Evolutionary conservation across 2,113 vertebrate genomes (phyloP), one percentile per base, ranked within the genome.

Genomic region (Corythaixoides concolor): DNA sequence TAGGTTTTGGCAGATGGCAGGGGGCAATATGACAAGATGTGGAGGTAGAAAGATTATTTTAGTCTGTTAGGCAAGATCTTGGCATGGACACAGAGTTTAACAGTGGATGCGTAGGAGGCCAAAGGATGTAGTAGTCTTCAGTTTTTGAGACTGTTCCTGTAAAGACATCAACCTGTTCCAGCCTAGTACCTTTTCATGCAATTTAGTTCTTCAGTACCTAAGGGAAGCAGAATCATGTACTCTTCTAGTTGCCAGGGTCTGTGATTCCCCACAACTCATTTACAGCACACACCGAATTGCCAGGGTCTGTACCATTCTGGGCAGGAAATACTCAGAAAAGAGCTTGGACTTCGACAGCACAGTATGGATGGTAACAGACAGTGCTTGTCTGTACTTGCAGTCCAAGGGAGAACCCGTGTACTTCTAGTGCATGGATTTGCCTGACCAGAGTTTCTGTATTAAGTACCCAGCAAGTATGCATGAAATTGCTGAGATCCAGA

Each of bases 201-300:
- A 5, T 70, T 67, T 17, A 39, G 50, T 24, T 81, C 59, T 69
- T 70, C 19, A 5, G 3, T 32, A 55, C 15, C 10, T 56, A 47
- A 72, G 35, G 20, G 17, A 76, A 72, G 52, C 22, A 70, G 9
- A 77, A 9, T 12, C 30, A 15, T 2, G 5, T 63, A 24, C 17
- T 68, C 12, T 15, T 32, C 45, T 13, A 22, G 11, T 5, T 81
- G 49, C 37, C 43, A 27, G 12, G 22, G 19, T 33, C 35, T 37
- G 14, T 32, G 11, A n/a, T 80, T 69, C 45, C 26, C 15, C 39
- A 45, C 11, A 37, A 30, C 9, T 30, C 26, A 10, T 41, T 26
- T 69, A 39, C 21, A 12, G 11, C 16, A 33, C 3, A 22, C 14
- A 37, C 30, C 0, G 0, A 66, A 21, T 4, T 66, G 21, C 62